Base-by-base conservation (phyloP, 2,797 vertebrate species). In the Oreochromis mossambicus region DNA sequence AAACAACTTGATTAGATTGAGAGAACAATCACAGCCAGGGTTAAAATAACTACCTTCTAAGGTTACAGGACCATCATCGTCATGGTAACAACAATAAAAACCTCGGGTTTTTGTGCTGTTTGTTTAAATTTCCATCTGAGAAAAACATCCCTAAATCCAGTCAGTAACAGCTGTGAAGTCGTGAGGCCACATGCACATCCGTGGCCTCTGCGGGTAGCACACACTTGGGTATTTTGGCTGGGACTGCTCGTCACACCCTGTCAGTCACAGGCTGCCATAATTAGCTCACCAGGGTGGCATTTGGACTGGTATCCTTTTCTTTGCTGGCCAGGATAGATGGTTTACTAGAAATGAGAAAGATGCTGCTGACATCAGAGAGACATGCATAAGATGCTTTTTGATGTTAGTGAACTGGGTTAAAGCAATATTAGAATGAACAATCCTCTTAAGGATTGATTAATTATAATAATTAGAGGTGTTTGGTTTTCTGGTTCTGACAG, bases 401-500 rank as follows among this genome's bases (percentile, higher is more conserved):
- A 70, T 4, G 38, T 43, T 70, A 46, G 21, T 17, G 38, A 24
- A 1, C 38, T 26, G 8, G 38, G 38, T 70, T 70, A 70, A 70
- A 43, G 21, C 38, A 7, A 21, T 8, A 66, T 66, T 66, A 0
- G 8, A 6, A 24, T 1, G 13, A 68, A 41, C 63, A 68, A 24
- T 3, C 63, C 12, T 41, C n/a, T 24, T 24, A 68, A 68, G 56
- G 56, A 32, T 1, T 58, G 56, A 61, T 34, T 61, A 34, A 61
- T 34, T 61, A 34, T 19, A 2, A 0, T 34, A 34, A 7, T 7
- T 3, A 5, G 0, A 61, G 29, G 17, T 4, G 1, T 61, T 61
- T 61, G 15, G 29, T 34, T 34, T 1, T 61, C 29, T 61, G 56
- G 1, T 61, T 34, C 5, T 61, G 56, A 34, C 34, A 38, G 38